phyloP scores from a whole-genome alignment of 2,797 vertebrate genomes.

The Geotrypetes seraphini region DNA sequence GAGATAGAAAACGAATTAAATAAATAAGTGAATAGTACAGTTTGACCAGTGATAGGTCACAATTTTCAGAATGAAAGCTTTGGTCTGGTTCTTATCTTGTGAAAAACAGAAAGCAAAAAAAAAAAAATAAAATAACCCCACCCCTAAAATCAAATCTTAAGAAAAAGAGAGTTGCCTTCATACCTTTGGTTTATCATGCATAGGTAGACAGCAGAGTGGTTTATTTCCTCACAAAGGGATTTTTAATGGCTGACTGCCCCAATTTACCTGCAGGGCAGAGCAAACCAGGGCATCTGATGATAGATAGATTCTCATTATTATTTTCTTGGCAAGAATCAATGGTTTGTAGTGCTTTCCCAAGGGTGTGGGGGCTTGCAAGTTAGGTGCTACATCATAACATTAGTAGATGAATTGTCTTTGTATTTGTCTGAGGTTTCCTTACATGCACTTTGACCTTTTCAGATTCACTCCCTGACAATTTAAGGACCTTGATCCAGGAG shows the following conservation, averaged over 20 bases:
- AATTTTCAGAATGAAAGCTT: no score
- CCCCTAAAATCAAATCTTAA: no score
- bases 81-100: no score
- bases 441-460: constrained; percentile 60
- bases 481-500: constrained; percentile 76
- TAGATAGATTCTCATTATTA: constrained; percentile 18
- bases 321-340: constrained; percentile 16
- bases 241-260: constrained; percentile 41
- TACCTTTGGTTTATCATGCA: constrained; percentile 20
- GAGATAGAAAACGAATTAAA: no score
- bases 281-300: constrained; percentile 23
- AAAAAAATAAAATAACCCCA: no score
- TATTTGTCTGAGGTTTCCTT: constrained; percentile 29
- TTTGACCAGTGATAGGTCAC: no score
- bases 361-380: constrained; percentile 1
- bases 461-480: constrained; percentile 69
- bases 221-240: constrained; percentile 47
- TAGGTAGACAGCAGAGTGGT: constrained; percentile 14
- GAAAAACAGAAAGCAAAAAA: no score
- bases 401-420: constrained; percentile 10
- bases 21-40: no score
- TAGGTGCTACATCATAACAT: constrained; percentile 18
- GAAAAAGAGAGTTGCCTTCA: constrained; percentile 15
- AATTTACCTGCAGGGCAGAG: constrained; percentile 51
- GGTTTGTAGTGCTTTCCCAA: constrained; percentile 13